Base-by-base conservation (phyloP, 1,140 invertebrate genomes). In the Pseudoatta argentina region DNA sequence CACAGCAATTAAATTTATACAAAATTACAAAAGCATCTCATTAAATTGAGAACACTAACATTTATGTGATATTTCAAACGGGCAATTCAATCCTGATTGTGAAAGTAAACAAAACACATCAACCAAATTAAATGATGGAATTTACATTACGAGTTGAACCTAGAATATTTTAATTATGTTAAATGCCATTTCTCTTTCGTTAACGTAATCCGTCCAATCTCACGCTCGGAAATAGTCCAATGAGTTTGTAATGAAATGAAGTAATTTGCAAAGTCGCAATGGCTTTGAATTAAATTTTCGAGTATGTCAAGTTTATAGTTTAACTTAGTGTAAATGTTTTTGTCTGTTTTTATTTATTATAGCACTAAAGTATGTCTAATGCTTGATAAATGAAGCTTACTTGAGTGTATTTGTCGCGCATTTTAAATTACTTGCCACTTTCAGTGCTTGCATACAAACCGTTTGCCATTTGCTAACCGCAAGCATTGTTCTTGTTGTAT, bases 181-280 rank as follows among this genome's bases (percentile, higher is more conserved):
- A 81, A 81, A 81, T 71, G 16, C 21, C 51, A 72, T 55, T 59
- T 72, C 78, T 71, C 78, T 24, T 55, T 21, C 48, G 16, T 55
- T 71, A 71, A 81, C 10, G 53, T 72, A 81, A 81, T 81, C 16
- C 34, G 16, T 71, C 34, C 78, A 81, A 81, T 81, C 51, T 81
- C 53, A 57, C 66, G 51, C 64, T 71, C 78, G 48, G 21, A 71
- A 81, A 81, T 81, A 71, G 30, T 81, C 30, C 64, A 81, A 57
- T 30, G 5, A 71, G 64, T 72, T 81, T 57, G 18, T 67, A 81
- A 81, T 71, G 16, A 34, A 71, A 81, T 81, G 48, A 81, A 81
- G 51, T n/a, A 81, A 34, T 71, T 81, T 81, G 16, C 12, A 63
- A 81, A 81, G 66, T 48, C 27, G 66, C 39, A 21, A 73, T 16